These are phyloP conservation scores for Calosoma granatense DNA, from an alignment of 1,140 invertebrate genomes.

Conservation along the genomic window DNA sequence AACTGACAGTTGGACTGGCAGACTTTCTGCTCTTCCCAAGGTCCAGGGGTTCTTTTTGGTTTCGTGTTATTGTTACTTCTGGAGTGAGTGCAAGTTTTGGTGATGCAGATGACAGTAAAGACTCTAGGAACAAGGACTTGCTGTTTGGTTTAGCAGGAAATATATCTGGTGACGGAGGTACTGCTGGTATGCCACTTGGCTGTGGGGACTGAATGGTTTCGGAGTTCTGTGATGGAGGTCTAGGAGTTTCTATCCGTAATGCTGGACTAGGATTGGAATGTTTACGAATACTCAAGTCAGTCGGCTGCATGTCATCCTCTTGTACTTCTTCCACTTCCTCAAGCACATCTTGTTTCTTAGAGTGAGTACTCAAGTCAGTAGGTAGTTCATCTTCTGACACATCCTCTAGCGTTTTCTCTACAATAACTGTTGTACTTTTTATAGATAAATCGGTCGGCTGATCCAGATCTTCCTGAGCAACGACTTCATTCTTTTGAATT, in stretches of 20 bases:
- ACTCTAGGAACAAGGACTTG: constrained; percentile 44
- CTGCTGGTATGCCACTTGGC: constrained; percentile 51
- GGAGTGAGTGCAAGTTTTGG: constrained; percentile 43
- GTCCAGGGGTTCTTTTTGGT: constrained; percentile 54
- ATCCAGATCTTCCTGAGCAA: constrained; percentile 27
- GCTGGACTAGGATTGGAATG: constrained; percentile 12
- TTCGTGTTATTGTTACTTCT: constrained; percentile 42
- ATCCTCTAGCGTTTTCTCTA: constrained; percentile 21
- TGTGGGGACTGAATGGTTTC: constrained; percentile 54
- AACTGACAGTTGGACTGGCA: constrained; percentile 48
- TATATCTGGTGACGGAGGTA: constrained; percentile 48
- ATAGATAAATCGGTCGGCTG: constrained; percentile 17
- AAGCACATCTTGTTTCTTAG: constrained; percentile 14
- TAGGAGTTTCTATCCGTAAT: constrained; percentile 34
- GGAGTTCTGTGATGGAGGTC: constrained; percentile 46
- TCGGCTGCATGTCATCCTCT: constrained; percentile 28
- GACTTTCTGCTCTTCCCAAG: constrained; percentile 50
- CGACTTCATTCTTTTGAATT: constrained; percentile 14
- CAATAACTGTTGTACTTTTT: constrained; percentile 17
- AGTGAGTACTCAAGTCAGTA: constrained; percentile 36
- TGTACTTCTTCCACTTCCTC: constrained; percentile 29
- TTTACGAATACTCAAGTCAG: constrained; percentile 31
- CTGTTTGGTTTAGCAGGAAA: constrained; percentile 38
- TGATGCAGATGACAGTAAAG: constrained; percentile 40
- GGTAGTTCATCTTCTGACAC: constrained; percentile 33